Conservation (phyloP, 2,797 vertebrate species). For the Todus mexicanus region DNA sequence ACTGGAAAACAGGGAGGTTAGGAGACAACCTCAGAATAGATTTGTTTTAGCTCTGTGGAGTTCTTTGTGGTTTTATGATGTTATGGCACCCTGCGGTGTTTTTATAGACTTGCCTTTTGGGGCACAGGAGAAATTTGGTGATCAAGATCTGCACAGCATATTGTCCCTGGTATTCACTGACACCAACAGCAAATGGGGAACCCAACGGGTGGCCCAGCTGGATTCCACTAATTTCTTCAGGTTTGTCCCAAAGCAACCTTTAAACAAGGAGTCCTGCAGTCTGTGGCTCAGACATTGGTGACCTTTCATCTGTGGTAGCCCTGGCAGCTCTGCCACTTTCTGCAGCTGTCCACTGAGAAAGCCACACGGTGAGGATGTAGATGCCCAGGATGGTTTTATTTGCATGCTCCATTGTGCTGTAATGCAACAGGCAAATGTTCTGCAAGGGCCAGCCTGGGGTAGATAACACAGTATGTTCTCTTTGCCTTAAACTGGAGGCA, state of each 20-base stretch:
- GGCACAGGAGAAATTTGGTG: neutral
- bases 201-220: neutral
- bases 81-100: neutral
- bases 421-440: neutral
- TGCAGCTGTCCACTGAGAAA: rapidly evolving
- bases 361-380: rapidly evolving
- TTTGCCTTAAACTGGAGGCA: neutral
- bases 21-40: neutral
- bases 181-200: neutral
- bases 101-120: neutral
- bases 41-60: neutral
- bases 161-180: neutral
- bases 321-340: neutral
- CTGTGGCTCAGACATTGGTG: neutral
- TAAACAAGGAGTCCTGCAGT: neutral
- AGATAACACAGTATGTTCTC: neutral
- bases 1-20: neutral
- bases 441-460: neutral
- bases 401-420: neutral
- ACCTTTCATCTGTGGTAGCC: neutral
- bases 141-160: neutral
- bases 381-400: neutral
- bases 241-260: neutral
- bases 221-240: neutral
- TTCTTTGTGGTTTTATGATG: neutral